Conservation (phyloP, 2,113 vertebrate species). For the Pan paniscus region DNA sequence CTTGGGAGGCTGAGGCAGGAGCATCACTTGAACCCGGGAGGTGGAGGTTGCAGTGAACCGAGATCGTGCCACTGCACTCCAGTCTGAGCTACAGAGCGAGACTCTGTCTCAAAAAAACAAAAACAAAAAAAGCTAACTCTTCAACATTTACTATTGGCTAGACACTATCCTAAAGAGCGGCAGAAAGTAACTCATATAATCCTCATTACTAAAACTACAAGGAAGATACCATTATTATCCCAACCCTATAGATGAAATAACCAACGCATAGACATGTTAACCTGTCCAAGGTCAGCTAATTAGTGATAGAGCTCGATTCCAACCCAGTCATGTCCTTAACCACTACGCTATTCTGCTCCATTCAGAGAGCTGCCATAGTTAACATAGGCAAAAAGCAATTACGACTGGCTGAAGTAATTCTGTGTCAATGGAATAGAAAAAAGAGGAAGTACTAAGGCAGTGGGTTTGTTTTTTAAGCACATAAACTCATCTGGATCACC, state of each 20-base stretch:
- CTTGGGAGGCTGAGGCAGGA: no score
- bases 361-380: not conserved
- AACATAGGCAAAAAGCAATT: not conserved
- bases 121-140: not conserved
- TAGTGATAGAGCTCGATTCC: not conserved
- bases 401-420: not conserved
- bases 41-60: no score
- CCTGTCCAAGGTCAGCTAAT: not conserved
- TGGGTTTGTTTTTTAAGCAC: not conserved
- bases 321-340: not conserved
- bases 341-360: not conserved
- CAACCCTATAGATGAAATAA: not conserved
- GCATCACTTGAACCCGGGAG: no score
- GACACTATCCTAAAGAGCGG: not conserved
- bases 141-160: not conserved
- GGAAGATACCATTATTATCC: not conserved
- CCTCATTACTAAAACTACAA: not conserved
- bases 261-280: not conserved
- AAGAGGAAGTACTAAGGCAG: not conserved
- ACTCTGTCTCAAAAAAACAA: no score
- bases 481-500: not conserved
- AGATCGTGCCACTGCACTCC: no score
- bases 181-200: not conserved
- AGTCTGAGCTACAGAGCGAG: no score
- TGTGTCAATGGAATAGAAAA: not conserved